Conservation (phyloP, 2,797 vertebrate species). For the Dromococcyx pavoninus region DNA sequence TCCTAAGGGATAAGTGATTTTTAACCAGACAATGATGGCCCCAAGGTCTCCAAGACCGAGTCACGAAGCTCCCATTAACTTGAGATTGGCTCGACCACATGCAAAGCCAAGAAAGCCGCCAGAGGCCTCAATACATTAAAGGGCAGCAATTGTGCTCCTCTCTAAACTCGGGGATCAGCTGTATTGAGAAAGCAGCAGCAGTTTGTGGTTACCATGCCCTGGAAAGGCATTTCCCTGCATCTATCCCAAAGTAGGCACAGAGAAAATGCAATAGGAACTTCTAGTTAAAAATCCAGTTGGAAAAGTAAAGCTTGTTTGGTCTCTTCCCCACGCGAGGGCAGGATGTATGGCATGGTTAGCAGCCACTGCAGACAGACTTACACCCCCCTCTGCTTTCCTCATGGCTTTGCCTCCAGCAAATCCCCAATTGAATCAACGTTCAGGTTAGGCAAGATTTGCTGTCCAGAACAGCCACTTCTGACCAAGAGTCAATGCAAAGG, state of each 20-base stretch:
- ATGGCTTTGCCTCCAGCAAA: neutral
- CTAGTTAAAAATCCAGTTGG: neutral
- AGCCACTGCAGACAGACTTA: neutral
- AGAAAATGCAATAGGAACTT: neutral
- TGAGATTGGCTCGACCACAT: neutral
- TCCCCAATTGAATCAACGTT: accelerated
- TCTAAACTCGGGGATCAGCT: neutral
- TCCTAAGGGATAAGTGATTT: neutral
- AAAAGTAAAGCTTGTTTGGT: neutral
- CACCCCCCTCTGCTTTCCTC: neutral
- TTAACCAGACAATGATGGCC: neutral
- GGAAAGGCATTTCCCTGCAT: neutral
- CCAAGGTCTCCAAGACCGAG: neutral
- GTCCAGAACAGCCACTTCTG: neutral
- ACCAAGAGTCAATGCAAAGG: accelerated
- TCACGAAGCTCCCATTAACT: neutral
- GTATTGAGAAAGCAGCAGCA: neutral
- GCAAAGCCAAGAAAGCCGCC: neutral
- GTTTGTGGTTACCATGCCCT: neutral
- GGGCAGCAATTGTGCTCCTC: neutral
- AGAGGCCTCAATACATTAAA: neutral
- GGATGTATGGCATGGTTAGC: accelerated
- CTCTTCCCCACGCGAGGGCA: accelerated
- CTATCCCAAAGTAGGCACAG: neutral
- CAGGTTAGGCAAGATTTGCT: neutral